phyloP scores from a whole-genome alignment of 2,113 vertebrate species.

The Okapia johnstoni region DNA sequence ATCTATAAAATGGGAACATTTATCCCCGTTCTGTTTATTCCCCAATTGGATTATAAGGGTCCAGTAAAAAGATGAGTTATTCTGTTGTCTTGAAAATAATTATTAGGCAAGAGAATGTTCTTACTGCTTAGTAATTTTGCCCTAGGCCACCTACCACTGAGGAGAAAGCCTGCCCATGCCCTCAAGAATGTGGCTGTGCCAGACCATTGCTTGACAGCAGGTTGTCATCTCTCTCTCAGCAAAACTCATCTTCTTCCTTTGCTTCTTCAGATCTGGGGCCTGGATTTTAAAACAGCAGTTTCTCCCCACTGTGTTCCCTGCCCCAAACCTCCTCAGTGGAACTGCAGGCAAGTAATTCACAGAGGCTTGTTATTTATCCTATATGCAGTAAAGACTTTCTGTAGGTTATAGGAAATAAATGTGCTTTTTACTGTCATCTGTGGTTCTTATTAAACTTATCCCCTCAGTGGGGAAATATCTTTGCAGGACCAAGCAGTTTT shows the following conservation, averaged over 20 bases:
- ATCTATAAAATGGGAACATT: neutral
- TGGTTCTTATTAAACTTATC: conserved; percentile 55
- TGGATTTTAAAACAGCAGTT: conserved; percentile 7
- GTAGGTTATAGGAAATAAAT: conserved; percentile 53
- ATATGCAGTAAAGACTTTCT: conserved; percentile 54
- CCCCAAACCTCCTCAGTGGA: neutral
- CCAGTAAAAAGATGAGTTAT: neutral
- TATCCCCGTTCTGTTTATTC: neutral
- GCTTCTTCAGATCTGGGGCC: neutral
- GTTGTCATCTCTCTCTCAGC: neutral
- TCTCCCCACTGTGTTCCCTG: neutral
- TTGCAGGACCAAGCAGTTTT: conserved; percentile 42
- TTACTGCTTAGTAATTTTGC: conserved; percentile 7
- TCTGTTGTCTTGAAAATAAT: neutral
- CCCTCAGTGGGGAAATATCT: conserved; percentile 1
- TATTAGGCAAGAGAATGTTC: neutral
- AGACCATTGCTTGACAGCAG: conserved; percentile 42
- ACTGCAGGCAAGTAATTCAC: conserved; percentile 43
- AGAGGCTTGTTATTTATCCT: conserved; percentile 52
- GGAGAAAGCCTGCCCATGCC: neutral
- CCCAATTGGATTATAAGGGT: neutral
- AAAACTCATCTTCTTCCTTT: neutral
- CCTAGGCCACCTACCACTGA: neutral
- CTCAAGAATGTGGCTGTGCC: neutral
- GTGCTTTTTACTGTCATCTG: conserved; percentile 50